Conservation (phyloP, 64 coral and sea anemone genomes). For the Astreopora myriophthalma region DNA sequence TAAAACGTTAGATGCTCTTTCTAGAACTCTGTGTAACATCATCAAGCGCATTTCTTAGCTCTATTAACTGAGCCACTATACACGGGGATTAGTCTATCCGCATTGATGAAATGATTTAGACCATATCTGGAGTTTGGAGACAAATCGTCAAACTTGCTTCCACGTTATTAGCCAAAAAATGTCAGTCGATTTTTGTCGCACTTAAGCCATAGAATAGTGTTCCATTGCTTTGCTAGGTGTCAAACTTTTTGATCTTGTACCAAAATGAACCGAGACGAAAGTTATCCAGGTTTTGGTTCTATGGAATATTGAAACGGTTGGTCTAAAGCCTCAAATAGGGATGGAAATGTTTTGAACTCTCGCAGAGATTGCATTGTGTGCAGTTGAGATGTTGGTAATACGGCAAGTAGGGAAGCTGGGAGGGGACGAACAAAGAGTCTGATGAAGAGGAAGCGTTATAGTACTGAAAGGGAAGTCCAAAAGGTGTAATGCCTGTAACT, state of each 20-base stretch:
- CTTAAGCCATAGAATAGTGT: too few relatives aligned
- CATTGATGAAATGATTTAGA: too few relatives aligned
- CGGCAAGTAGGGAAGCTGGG: conserved; percentile 76
- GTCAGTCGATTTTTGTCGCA: too few relatives aligned
- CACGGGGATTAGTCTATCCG: too few relatives aligned
- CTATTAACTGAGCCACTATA: too few relatives aligned
- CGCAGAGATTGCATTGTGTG: conserved; percentile 84
- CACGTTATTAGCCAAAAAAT: too few relatives aligned
- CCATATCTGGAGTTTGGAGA: too few relatives aligned
- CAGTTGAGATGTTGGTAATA: conserved; percentile 92
- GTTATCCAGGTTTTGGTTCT: background rate
- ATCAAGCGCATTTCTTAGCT: too few relatives aligned
- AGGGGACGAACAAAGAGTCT: conserved; percentile 53
- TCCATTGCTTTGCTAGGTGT: too few relatives aligned
- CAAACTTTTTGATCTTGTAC: background rate
- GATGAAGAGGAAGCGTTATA: conserved; percentile 54
- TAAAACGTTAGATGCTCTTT: too few relatives aligned
- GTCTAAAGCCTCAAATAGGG: conserved; percentile 87
- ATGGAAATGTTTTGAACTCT: conserved; percentile 76
- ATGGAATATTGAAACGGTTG: background rate
- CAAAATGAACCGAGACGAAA: background rate
- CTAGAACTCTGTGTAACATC: too few relatives aligned
- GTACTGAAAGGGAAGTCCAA: conserved; percentile 77
- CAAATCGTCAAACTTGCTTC: too few relatives aligned
- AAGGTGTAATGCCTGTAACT: conserved; percentile 75